These are phyloP conservation scores for Pempheris klunzingeri DNA, from an alignment of 2,797 vertebrate genomes.

Conservation along the genomic window DNA sequence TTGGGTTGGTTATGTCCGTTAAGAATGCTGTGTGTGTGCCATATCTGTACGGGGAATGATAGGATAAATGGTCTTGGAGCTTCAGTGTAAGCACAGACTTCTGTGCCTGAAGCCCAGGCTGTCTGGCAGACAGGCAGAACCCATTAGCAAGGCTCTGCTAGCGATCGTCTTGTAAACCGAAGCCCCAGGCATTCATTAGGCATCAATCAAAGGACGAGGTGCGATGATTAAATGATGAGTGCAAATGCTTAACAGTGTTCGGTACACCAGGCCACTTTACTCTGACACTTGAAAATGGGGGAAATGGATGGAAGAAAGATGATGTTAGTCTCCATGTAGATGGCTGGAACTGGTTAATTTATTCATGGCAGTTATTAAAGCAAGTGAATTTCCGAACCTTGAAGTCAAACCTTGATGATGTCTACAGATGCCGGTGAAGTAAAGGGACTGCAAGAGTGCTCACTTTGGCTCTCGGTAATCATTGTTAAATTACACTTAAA, in stretches of 20 bases:
- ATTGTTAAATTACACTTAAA: conserved; percentile 38
- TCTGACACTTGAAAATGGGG: conserved; percentile 72
- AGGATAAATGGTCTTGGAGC: conserved; percentile 20
- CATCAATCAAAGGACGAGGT: conserved; percentile 88
- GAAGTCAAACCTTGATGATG: conserved; percentile 41
- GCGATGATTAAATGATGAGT: conserved; percentile 91
- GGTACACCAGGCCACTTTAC: conserved; percentile 70
- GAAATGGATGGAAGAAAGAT: conserved; percentile 51
- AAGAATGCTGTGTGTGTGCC: neutral
- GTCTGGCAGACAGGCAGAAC: conserved; percentile 78
- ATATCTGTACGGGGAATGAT: conserved; percentile 4
- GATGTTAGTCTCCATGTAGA: conserved; percentile 33
- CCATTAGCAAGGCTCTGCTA: conserved; percentile 93
- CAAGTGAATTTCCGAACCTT: conserved; percentile 58
- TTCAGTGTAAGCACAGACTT: conserved; percentile 26
- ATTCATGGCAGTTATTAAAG: conserved; percentile 62
- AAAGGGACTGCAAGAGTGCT: conserved; percentile 22
- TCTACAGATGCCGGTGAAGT: conserved; percentile 22
- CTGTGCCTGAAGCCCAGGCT: conserved; percentile 30
- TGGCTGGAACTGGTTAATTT: conserved; percentile 50
- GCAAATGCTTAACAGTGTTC: conserved; percentile 79
- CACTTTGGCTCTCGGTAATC: conserved; percentile 17
- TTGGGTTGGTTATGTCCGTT: neutral
- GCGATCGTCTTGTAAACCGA: conserved; percentile 90
- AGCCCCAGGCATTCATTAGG: conserved; percentile 91